phyloP scores from a whole-genome alignment of 2,797 vertebrate genomes.

The Falco cherrug region DNA sequence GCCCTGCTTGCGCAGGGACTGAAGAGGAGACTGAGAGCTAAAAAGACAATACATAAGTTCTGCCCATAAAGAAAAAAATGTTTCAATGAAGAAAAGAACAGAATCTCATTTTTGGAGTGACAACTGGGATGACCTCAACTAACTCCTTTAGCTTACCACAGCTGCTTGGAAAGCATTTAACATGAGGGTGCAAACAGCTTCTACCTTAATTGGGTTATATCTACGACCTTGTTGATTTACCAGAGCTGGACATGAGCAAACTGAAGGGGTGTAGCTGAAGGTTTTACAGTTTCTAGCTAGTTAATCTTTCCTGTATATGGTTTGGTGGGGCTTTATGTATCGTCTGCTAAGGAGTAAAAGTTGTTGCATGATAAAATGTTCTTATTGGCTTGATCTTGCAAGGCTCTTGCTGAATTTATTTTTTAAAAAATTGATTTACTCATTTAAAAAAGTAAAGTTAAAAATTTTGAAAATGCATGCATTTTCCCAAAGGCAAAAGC shows the following conservation, averaged over 20 bases:
- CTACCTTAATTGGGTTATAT: neutral
- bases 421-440: neutral
- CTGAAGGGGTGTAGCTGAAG: neutral
- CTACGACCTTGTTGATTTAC: neutral
- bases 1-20: neutral
- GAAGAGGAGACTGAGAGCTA: neutral
- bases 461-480: neutral
- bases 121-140: neutral
- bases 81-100: neutral
- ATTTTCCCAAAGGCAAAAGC: neutral
- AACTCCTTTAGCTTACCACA: neutral
- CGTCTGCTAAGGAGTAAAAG: neutral
- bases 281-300: neutral
- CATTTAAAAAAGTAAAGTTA: neutral
- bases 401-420: neutral
- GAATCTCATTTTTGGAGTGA: neutral
- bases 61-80: neutral
- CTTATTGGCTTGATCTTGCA: neutral
- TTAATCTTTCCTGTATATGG: neutral
- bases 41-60: neutral
- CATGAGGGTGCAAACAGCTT: neutral
- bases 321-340: neutral
- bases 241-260: neutral
- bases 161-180: neutral
- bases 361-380: neutral